Conservation (phyloP, 2,797 vertebrate genomes). For the Peromyscus eremicus region DNA sequence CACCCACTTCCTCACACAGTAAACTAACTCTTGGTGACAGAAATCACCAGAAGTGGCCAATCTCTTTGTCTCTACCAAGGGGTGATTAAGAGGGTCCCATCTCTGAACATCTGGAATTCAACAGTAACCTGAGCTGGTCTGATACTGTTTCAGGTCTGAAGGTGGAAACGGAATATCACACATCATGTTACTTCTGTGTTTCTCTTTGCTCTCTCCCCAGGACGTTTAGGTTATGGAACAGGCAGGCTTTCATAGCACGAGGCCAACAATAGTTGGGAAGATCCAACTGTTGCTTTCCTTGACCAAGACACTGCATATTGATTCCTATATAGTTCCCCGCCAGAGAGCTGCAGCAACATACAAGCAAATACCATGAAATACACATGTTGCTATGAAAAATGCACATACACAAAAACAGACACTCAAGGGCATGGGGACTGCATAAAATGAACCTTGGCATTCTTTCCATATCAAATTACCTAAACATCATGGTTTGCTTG, state of each 20-base stretch:
- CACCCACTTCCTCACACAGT: slow-evolving; percentile 47
- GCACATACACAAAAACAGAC: not conserved
- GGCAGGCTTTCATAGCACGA: not conserved
- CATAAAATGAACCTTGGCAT: not conserved
- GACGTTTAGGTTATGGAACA: not conserved
- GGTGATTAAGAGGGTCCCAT: slow-evolving; percentile 39
- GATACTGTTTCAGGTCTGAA: slow-evolving; percentile 59
- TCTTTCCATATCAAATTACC: not conserved
- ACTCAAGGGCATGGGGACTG: not conserved
- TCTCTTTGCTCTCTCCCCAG: not conserved
- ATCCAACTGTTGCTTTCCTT: not conserved
- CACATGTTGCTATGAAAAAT: not conserved
- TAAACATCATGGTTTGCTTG: not conserved
- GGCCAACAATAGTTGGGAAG: not conserved
- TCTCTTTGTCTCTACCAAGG: slow-evolving; percentile 1
- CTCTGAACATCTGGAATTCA: slow-evolving; percentile 63
- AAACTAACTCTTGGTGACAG: slow-evolving; percentile 52
- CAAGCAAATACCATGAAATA: not conserved
- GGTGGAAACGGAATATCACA: slow-evolving; percentile 36
- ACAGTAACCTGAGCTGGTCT: not conserved
- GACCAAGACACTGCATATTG: not conserved
- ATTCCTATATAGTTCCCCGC: not conserved
- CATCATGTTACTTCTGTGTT: not conserved
- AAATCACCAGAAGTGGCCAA: not conserved
- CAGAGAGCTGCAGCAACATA: not conserved